Conservation (phyloP, 2,797 vertebrate genomes). For the Poecile montanus region DNA sequence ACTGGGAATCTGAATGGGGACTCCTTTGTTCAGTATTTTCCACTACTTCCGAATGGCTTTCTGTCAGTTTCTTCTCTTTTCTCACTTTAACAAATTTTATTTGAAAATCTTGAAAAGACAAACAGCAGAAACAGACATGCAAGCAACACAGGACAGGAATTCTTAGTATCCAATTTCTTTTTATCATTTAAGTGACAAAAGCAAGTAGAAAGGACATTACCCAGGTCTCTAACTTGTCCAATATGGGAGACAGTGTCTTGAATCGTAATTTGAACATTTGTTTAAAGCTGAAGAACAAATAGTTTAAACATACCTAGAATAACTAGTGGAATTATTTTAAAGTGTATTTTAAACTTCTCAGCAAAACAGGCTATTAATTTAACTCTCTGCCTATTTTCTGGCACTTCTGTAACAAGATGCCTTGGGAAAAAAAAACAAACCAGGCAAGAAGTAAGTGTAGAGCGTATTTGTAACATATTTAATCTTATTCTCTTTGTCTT, state of each 20-base stretch:
- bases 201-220: not conserved
- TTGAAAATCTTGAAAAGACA: constrained; percentile 61
- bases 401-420: not conserved
- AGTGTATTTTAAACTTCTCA: not conserved
- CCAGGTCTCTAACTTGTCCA: constrained; percentile 2
- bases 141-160: constrained; percentile 42
- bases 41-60: constrained; percentile 26
- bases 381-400: not conserved
- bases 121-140: constrained; percentile 10
- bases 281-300: not conserved
- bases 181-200: not conserved
- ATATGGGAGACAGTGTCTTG: not conserved
- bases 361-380: not conserved
- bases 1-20: constrained; percentile 23
- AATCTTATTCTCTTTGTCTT: not conserved
- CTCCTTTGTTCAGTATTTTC: constrained; percentile 57
- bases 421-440: not conserved
- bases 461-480: not conserved
- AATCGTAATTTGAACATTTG: constrained; percentile 18
- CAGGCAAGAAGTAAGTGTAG: not conserved
- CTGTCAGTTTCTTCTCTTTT: constrained; percentile 61
- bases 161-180: constrained; percentile 33
- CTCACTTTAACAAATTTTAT: constrained; percentile 79
- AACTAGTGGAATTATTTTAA: not conserved
- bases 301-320: not conserved